Base-by-base conservation (phyloP, 2,113 vertebrate species). In the Typhlomys cinereus region DNA sequence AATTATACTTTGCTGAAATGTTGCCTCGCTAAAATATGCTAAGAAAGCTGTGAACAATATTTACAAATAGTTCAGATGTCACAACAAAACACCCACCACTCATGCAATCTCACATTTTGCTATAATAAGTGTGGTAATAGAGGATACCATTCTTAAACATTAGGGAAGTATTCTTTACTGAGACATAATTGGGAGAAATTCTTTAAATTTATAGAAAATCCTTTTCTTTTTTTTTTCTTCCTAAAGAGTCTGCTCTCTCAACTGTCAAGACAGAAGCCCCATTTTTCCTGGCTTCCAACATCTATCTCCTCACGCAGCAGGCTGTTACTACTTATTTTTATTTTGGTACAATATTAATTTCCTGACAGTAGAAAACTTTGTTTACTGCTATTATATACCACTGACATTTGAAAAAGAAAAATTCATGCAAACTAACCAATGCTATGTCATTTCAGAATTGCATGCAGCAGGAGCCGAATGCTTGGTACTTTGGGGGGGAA, bases 41-140 rank as follows among this genome's bases (percentile, higher is more conserved):
- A 97, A 93, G 95, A 98, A 97, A 98, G 95, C 97, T 97, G 96
- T 97, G 96, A 98, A 96, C 94, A 97, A 97, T 98, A 98, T 98
- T 98, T 98, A 98, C 97, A 98, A 98, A 98, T 97, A 98, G 95
- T 97, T 98, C 96, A 97, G 96, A 96, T 97, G 97, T 98, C 97
- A 98, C 96, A 98, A 98, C 97, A 98, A 97, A 98, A 98, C 97
- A 97, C 97, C 97, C 97, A 98, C 97, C 78, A 88, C 94, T 97
- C 94, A 90, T 54, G 54, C 85, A 97, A 97, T 95, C 90, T 84
- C 96, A 54, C 57, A 95, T 96, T 97, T 97, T 91, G 52, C 92
- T 96, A 85, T 96, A 97, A 97, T 95, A 97, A 96, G 46, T 83
- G 64, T 91, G 95, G 94, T 96, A 97, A 97, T 96, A 96, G 95